Base-by-base conservation (phyloP, 1,140 invertebrate species). In the Coelopa frigida region DNA sequence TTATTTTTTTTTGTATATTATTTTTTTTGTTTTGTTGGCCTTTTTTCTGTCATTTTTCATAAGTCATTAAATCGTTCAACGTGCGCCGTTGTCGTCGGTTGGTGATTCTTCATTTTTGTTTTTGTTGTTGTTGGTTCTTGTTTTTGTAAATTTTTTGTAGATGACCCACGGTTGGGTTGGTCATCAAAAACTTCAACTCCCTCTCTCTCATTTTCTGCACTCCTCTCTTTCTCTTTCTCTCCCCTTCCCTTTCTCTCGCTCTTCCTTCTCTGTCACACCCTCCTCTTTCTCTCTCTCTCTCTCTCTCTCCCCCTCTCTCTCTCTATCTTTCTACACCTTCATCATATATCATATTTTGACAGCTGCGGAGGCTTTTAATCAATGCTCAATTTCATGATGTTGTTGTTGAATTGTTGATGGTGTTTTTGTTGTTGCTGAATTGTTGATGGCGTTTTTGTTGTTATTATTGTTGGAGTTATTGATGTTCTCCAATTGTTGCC, bases 321-420 rank as follows among this genome's bases (percentile, higher is more conserved):
- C 22, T 37, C 22, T 37, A 29, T 41, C 39, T 27, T 20, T 21
- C 14, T 6, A 10, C 14, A 22, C 24, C 24, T 31, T 27, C 21
- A 22, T 29, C 42, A 61, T 63, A 63, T 59, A 63, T 64, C 56
- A 64, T 64, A 52, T 51, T 60, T 50, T 57, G 61, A 60, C 61
- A 63, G 51, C 27, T 53, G 54, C 53, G 56, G 60, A 58, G 61
- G 55, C 58, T 64, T 59, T 64, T 63, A 64, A 64, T 64, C 58
- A 64, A 63, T 64, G 59, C 57, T 61, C 59, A 58, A 57, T 61
- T n/a, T n/a, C n/a, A n/a, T n/a, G n/a, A n/a, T n/a, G n/a, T n/a
- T n/a, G n/a, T n/a, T n/a, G n/a, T n/a, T n/a, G n/a, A n/a, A n/a
- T n/a, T n/a, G n/a, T n/a, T n/a, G n/a, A n/a, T n/a, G n/a, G 43